These are phyloP conservation scores for Koerneria pararmatus DNA, from an alignment of 2,888 invertebrate species.

Conservation along the genomic window DNA sequence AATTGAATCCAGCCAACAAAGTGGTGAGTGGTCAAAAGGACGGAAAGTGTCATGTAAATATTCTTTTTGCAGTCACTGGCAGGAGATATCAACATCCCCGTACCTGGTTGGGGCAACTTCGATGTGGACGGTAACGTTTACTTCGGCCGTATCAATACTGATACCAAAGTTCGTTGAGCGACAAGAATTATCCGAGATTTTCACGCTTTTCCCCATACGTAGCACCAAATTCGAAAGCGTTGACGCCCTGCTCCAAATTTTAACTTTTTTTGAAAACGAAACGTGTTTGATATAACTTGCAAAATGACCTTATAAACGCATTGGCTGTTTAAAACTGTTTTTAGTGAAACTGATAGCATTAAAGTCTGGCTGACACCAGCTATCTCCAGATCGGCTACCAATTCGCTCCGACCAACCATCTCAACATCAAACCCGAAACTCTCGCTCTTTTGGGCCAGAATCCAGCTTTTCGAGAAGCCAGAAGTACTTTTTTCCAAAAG, in stretches of 20 bases:
- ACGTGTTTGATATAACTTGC: background rate
- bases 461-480: constrained; percentile 48
- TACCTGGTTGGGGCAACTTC: constrained; percentile 56
- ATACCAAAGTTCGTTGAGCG: constrained; percentile 29
- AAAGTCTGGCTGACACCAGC: too few relatives aligned
- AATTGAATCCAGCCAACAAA: constrained; percentile 53
- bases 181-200: background rate
- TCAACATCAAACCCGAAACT: constrained; percentile 50
- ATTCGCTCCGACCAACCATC: constrained; percentile 46
- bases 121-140: constrained; percentile 51
- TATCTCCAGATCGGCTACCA: constrained; percentile 42
- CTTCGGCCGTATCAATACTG: constrained; percentile 42
- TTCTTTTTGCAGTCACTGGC: constrained; percentile 39
- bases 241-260: too few relatives aligned
- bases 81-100: constrained; percentile 49
- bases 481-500: constrained; percentile 47
- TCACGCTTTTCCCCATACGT: background rate
- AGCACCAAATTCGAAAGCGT: too few relatives aligned
- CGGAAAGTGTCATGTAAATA: background rate
- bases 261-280: constrained; percentile 3
- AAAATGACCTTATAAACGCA: constrained; percentile 3
- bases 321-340: too few relatives aligned
- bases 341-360: too few relatives aligned
- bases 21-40: constrained; percentile 33
- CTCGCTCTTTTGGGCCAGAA: constrained; percentile 45